Conservation (phyloP, 2,113 vertebrate species). For the Arvicanthis niloticus region DNA sequence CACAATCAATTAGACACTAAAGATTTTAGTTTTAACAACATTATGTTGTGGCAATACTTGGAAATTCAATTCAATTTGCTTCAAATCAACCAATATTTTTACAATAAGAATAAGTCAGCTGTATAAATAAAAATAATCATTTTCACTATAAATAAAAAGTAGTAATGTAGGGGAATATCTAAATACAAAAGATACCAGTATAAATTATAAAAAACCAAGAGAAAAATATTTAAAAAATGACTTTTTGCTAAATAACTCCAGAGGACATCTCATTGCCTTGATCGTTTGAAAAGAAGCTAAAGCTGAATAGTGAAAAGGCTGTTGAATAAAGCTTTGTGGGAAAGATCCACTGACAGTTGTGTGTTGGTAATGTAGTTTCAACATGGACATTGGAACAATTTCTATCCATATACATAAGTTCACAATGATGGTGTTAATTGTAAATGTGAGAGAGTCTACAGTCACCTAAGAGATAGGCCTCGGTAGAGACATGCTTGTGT, state of each 20-base stretch:
- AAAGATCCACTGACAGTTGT: neutral
- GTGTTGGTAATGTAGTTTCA: neutral
- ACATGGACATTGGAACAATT: neutral
- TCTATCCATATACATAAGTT: neutral
- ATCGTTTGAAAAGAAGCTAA: constrained; percentile 18
- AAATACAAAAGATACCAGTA: constrained; percentile 20
- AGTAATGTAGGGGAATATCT: neutral
- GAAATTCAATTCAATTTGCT: constrained; percentile 52
- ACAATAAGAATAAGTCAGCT: neutral
- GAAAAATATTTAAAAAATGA: constrained; percentile 19
- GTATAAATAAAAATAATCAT: neutral
- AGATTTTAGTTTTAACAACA: constrained; percentile 54
- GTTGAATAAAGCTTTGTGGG: neutral
- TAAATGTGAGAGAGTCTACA: neutral
- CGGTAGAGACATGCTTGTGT: neutral
- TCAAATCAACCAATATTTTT: constrained; percentile 45
- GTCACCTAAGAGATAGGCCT: neutral
- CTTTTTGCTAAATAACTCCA: neutral
- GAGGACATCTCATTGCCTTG: neutral
- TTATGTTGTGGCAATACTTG: neutral
- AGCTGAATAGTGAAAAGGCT: neutral
- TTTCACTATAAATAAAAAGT: neutral
- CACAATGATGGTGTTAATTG: neutral
- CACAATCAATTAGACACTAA: constrained; percentile 12
- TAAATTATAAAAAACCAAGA: constrained; percentile 21